These are phyloP conservation scores for Chelon auratus DNA, from an alignment of 2,797 vertebrate genomes.

Conservation along the genomic window DNA sequence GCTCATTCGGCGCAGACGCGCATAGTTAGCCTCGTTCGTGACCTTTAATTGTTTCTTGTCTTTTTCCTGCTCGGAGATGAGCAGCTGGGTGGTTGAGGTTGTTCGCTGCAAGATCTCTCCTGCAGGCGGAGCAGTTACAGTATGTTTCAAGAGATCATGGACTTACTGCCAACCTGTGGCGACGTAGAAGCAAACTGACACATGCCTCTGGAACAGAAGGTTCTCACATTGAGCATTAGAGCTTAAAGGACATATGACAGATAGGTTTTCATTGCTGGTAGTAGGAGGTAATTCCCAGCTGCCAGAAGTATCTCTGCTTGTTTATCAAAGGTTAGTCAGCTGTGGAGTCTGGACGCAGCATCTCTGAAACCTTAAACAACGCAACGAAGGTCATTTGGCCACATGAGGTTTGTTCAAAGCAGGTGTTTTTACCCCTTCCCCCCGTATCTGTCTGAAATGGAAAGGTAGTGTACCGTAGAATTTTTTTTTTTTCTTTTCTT, in stretches of 20 bases:
- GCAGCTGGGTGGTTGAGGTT: constrained; percentile 12
- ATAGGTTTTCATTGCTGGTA: constrained; percentile 10
- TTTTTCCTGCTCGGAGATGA: constrained; percentile 53
- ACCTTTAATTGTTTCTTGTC: constrained; percentile 74
- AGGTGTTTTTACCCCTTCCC: constrained; percentile 12
- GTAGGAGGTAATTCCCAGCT: constrained; percentile 20
- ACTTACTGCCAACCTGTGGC: not conserved
- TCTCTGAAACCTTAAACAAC: constrained; percentile 21
- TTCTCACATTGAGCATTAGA: not conserved
- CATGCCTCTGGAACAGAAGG: not conserved
- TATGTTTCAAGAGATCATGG: not conserved
- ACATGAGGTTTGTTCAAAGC: constrained; percentile 3
- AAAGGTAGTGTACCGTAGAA: constrained; percentile 9
- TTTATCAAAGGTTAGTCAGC: constrained; percentile 41
- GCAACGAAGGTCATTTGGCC: constrained; percentile 22
- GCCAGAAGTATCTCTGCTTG: constrained; percentile 35
- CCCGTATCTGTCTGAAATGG: constrained; percentile 7
- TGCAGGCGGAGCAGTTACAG: constrained; percentile 62
- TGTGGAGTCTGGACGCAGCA: constrained; percentile 27
- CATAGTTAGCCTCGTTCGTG: constrained; percentile 72
- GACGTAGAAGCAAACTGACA: not conserved
- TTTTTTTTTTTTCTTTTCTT: no score
- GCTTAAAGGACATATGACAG: constrained; percentile 10
- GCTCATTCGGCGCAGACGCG: constrained; percentile 66
- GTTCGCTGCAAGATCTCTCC: constrained; percentile 37